Percentiles rank a stretch among this genome's conserved stretches.
Evolutionary conservation across 2,797 vertebrate species (phyloP).

Genomic region (Odontamblyopus rebecca): DNA sequence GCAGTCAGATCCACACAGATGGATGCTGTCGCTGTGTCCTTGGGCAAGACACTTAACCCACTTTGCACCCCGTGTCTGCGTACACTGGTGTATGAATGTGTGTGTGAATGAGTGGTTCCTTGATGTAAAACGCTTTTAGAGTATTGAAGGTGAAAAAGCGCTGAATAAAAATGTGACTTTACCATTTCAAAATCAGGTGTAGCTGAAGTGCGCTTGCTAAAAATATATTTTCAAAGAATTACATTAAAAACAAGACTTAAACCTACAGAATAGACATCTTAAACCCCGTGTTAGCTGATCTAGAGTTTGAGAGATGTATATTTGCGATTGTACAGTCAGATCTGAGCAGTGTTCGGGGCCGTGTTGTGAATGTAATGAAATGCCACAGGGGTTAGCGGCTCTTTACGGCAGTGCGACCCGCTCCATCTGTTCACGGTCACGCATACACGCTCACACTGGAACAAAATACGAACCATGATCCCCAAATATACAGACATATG

Average conservation of each 20-base stretch:
- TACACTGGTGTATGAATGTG: too few relatives aligned
- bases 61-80: too few relatives aligned
- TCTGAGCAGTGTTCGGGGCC: conserved; percentile 14
- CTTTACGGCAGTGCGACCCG: conserved; percentile 16
- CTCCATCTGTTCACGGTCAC: conserved; percentile 29
- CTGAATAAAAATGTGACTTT: too few relatives aligned
- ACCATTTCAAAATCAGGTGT: too few relatives aligned
- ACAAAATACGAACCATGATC: background rate
- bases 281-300: background rate
- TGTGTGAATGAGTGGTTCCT: too few relatives aligned
- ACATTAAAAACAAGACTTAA: background rate
- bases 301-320: background rate
- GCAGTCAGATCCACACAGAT: too few relatives aligned
- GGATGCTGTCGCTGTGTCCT: too few relatives aligned
- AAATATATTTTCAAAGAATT: background rate
- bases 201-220: too few relatives aligned
- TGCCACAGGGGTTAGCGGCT: conserved; percentile 37
- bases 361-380: conserved; percentile 25
- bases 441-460: conserved; percentile 21
- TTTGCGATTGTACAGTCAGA: background rate
- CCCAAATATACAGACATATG: too few relatives aligned
- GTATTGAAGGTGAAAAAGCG: too few relatives aligned
- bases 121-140: too few relatives aligned
- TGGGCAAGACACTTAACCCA: too few relatives aligned
- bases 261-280: background rate